phyloP scores from a whole-genome alignment of 2,888 invertebrate species.

The Linnaemya vulpina region DNA sequence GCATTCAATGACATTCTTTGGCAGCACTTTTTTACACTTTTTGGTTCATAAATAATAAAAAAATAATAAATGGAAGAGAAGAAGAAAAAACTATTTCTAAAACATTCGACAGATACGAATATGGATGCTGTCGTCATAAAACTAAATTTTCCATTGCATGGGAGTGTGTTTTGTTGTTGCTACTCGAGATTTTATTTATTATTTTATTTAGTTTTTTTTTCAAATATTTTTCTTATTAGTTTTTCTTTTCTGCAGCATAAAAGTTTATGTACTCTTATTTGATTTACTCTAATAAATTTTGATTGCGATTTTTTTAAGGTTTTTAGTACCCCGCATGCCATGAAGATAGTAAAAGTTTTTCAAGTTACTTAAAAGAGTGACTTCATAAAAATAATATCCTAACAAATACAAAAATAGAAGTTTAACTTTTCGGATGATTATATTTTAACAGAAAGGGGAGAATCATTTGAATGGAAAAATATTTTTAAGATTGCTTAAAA shows the following conservation, averaged over 20 bases:
- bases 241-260: conserved; percentile 43
- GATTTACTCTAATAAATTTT: conserved; percentile 58
- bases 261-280: conserved; percentile 39
- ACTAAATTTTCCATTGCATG: conserved; percentile 31
- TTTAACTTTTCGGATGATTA: too few relatives aligned
- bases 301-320: conserved; percentile 36
- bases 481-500: too few relatives aligned
- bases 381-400: too few relatives aligned
- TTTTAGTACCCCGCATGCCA: not conserved
- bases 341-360: conserved; percentile 28
- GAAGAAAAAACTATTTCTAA: not conserved
- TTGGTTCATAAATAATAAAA: conserved; percentile 22
- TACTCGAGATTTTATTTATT: conserved; percentile 1
- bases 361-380: conserved; percentile 4
- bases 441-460: too few relatives aligned
- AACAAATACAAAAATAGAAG: too few relatives aligned
- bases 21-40: conserved; percentile 32
- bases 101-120: conserved; percentile 25
- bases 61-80: conserved; percentile 11
- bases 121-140: conserved; percentile 44
- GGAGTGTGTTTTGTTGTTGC: conserved; percentile 37
- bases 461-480: too few relatives aligned
- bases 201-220: conserved; percentile 4
- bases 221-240: conserved; percentile 33
- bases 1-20: conserved; percentile 50